Evolutionary conservation across 2,888 invertebrate species (phyloP).

Genomic region (Athalia cordata): DNA sequence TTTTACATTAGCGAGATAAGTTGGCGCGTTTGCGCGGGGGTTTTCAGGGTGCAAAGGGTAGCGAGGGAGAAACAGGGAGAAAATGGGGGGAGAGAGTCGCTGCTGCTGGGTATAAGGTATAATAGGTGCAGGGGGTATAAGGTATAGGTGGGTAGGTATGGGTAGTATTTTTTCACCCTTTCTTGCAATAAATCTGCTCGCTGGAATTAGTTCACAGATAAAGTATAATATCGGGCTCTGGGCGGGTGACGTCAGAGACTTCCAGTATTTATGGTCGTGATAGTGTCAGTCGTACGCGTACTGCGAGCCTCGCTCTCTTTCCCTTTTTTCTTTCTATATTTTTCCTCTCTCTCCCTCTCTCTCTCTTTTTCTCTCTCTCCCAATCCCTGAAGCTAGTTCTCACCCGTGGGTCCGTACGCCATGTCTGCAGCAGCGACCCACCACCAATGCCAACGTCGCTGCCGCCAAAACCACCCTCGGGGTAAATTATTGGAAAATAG

Average conservation of each 20-base stretch:
- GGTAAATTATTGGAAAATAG: slow-evolving; percentile 73
- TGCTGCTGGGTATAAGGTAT: slow-evolving; percentile 28
- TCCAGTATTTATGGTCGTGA: slow-evolving; percentile 72
- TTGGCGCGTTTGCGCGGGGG: slow-evolving; percentile 47
- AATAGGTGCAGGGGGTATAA: slow-evolving; percentile 45
- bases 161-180: slow-evolving; percentile 67
- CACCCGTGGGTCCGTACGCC: slow-evolving; percentile 29
- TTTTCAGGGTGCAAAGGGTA: slow-evolving; percentile 40
- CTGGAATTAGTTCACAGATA: slow-evolving; percentile 74
- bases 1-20: slow-evolving; percentile 71
- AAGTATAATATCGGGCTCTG: slow-evolving; percentile 73
- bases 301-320: slow-evolving; percentile 49
- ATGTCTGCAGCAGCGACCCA: slow-evolving; percentile 29
- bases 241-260: slow-evolving; percentile 72
- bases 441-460: slow-evolving; percentile 45
- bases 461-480: slow-evolving; percentile 46
- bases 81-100: slow-evolving; percentile 47
- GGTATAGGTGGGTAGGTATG: slow-evolving; percentile 48
- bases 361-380: slow-evolving; percentile 44
- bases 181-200: slow-evolving; percentile 73
- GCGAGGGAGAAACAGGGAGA: slow-evolving; percentile 29
- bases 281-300: slow-evolving; percentile 72
- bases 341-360: slow-evolving; percentile 27
- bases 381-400: slow-evolving; percentile 40
- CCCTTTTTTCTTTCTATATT: slow-evolving; percentile 8